These are phyloP conservation scores for Ceratothoa steindachneri DNA, from an alignment of 2,888 invertebrate species.

Conservation along the genomic window DNA sequence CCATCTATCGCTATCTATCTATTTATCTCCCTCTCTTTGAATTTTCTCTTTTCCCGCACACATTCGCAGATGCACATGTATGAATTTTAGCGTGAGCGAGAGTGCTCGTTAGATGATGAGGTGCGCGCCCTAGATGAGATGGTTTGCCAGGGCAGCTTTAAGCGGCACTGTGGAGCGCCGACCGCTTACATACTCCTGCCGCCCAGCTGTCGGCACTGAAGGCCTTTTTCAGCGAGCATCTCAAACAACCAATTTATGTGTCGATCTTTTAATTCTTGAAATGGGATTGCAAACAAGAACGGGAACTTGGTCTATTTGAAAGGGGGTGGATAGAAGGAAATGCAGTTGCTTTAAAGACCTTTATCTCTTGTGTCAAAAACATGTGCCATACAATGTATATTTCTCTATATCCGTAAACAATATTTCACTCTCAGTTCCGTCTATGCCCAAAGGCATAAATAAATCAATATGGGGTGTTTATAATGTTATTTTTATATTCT, in stretches of 20 bases:
- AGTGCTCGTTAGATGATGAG: not conserved
- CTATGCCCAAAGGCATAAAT: too few relatives aligned
- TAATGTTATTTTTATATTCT: too few relatives aligned
- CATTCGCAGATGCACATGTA: not conserved
- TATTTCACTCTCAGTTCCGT: too few relatives aligned
- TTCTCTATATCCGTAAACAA: too few relatives aligned
- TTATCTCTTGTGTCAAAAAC: too few relatives aligned
- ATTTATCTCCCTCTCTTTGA: not conserved
- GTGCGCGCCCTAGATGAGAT: not conserved
- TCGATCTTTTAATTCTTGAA: not conserved
- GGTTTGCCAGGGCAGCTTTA: not conserved
- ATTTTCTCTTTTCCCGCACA: constrained; percentile 6
- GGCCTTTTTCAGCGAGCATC: not conserved
- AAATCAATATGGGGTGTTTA: too few relatives aligned
- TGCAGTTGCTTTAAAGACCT: not conserved
- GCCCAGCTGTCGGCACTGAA: not conserved
- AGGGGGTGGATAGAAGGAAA: not conserved
- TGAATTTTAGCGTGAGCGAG: not conserved
- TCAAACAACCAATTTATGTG: not conserved
- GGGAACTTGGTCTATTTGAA: not conserved
- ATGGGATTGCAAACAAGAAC: not conserved
- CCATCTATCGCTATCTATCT: too few relatives aligned
- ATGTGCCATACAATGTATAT: too few relatives aligned
- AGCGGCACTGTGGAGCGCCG: not conserved
- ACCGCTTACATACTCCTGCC: not conserved